These are phyloP conservation scores for Aleiodes alternator DNA, from an alignment of 2,888 invertebrate species.

Conservation along the genomic window DNA sequence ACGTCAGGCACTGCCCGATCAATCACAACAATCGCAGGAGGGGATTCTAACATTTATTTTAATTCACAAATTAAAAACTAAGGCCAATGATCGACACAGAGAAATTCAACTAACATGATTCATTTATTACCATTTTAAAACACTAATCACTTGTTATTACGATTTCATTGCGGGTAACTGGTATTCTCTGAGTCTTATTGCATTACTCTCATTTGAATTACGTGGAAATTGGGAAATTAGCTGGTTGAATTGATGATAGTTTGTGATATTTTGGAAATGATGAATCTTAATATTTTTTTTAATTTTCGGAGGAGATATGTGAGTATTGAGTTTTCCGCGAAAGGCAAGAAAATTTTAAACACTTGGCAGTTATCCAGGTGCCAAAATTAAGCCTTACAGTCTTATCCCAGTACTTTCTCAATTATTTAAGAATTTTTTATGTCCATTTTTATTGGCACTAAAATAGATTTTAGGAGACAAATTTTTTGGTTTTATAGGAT, in stretches of 20 bases:
- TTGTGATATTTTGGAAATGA: constrained; percentile 30
- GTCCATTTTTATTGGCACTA: constrained; percentile 26
- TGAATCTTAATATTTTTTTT: constrained; percentile 50
- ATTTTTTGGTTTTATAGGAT: too few species aligned
- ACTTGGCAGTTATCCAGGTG: constrained; percentile 16
- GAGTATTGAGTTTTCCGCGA: constrained; percentile 45
- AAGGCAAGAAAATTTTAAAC: constrained; percentile 39
- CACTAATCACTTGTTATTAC: constrained; percentile 26
- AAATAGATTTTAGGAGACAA: too few species aligned
- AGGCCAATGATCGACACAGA: constrained; percentile 32
- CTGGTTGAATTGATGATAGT: not conserved
- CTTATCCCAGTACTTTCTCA: constrained; percentile 19
- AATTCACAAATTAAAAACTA: constrained; percentile 2
- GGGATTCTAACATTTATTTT: not conserved
- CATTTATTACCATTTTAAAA: constrained; percentile 32
- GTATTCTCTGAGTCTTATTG: constrained; percentile 36
- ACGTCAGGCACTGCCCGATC: constrained; percentile 48
- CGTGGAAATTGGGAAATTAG: too few species aligned
- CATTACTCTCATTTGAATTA: too few species aligned
- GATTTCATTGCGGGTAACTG: constrained; percentile 17
- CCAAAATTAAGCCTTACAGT: constrained; percentile 10
- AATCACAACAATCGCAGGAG: constrained; percentile 41
- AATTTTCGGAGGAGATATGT: constrained; percentile 49
- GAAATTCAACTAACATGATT: constrained; percentile 11
- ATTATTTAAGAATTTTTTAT: constrained; percentile 21